Percentiles rank a stretch among this genome's conserved stretches.
phyloP scores from a whole-genome alignment of 2,888 invertebrate genomes.

The Caenorhabditis imperialis region DNA sequence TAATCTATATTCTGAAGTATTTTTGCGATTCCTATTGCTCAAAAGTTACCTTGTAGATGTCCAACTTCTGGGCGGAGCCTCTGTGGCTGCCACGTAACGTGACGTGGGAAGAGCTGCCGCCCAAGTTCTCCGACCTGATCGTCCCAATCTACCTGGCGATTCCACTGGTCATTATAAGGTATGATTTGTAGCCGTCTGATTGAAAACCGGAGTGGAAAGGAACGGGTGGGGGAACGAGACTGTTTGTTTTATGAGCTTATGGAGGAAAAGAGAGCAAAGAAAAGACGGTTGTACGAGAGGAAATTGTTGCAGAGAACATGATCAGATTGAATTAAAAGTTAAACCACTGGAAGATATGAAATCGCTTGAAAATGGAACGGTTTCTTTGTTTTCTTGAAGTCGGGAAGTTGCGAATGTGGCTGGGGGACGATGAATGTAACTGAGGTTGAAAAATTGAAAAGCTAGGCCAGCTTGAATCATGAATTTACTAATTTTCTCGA shows the following conservation, averaged over 20 bases:
- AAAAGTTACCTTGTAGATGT: conserved; percentile 41
- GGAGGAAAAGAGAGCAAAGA: conserved; percentile 5
- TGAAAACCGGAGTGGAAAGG: conserved; percentile 1
- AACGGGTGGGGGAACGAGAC: background rate
- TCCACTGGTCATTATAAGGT: conserved; percentile 66
- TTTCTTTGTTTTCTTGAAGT: too few relatives aligned
- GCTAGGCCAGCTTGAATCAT: too few relatives aligned
- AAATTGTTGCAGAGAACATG: too few relatives aligned
- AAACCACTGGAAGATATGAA: too few relatives aligned
- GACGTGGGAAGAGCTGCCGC: conserved; percentile 67
- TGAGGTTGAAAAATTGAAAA: too few relatives aligned
- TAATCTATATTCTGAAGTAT: too few relatives aligned
- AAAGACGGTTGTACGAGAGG: conserved; percentile 6
- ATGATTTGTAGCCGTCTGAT: background rate
- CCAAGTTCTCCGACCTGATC: conserved; percentile 65
- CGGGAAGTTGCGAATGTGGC: too few relatives aligned
- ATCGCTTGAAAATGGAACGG: too few relatives aligned
- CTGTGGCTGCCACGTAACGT: conserved; percentile 71
- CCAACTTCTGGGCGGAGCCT: conserved; percentile 34
- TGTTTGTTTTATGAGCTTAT: conserved; percentile 3
- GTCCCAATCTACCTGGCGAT: conserved; percentile 70
- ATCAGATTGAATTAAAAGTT: too few relatives aligned
- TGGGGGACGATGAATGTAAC: too few relatives aligned
- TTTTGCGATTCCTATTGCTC: too few relatives aligned
- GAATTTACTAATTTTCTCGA: too few relatives aligned